phyloP scores from a whole-genome alignment of 1,140 invertebrate species.

The Heliconius nattereri region DNA sequence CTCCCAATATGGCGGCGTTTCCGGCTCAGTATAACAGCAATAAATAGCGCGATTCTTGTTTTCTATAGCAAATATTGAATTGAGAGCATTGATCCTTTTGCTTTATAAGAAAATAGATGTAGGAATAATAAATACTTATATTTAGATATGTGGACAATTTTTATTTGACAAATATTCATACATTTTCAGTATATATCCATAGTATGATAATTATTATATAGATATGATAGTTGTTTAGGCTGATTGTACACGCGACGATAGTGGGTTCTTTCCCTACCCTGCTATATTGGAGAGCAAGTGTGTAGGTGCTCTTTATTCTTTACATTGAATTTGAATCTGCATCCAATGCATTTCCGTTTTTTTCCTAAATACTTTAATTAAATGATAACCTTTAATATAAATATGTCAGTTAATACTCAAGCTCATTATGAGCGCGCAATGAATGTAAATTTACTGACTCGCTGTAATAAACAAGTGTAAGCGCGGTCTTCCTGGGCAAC shows the following conservation, averaged over 20 bases:
- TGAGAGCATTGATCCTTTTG: background rate
- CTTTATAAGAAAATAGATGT: background rate
- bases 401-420: slow-evolving; percentile 16
- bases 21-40: slow-evolving; percentile 29
- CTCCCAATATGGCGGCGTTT: slow-evolving; percentile 28
- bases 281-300: too few species aligned
- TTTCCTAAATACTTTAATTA: too few species aligned
- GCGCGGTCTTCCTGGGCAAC: background rate
- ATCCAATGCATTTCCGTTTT: too few species aligned
- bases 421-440: slow-evolving; percentile 39
- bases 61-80: background rate
- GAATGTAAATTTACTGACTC: slow-evolving; percentile 41
- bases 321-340: background rate
- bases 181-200: too few species aligned
- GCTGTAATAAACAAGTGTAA: slow-evolving; percentile 32
- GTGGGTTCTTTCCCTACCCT: too few species aligned
- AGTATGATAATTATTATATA: too few species aligned
- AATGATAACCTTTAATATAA: background rate
- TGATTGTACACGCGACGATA: too few species aligned
- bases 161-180: background rate
- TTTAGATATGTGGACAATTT: background rate
- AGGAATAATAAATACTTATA: too few species aligned
- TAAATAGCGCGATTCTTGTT: slow-evolving; percentile 19
- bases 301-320: too few species aligned
- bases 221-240: too few species aligned